These are phyloP conservation scores for Spheniscus humboldti DNA, from an alignment of 2,797 vertebrate species.

Conservation along the genomic window DNA sequence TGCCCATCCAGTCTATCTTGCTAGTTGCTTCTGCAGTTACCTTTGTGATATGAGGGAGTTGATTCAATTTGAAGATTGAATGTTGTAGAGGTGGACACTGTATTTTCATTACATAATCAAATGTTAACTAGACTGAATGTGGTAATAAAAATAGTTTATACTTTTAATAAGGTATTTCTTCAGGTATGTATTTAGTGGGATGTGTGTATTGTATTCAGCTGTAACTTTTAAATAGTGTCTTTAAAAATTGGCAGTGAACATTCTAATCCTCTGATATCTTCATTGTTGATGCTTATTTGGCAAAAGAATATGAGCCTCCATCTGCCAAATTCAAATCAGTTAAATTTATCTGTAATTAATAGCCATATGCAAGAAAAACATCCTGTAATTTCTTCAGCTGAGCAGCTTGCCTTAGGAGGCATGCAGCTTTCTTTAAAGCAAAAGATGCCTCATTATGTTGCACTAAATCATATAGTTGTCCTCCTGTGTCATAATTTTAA, in stretches of 20 bases:
- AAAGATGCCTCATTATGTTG: neutral
- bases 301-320: neutral
- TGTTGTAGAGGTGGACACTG: neutral
- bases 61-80: neutral
- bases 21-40: neutral
- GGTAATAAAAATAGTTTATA: neutral
- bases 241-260: neutral
- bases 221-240: neutral
- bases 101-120: neutral
- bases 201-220: neutral
- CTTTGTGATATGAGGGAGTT: neutral
- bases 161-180: neutral
- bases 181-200: neutral
- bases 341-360: constrained; percentile 20
- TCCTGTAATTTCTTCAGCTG: constrained; percentile 1
- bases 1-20: neutral
- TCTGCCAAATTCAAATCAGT: constrained; percentile 14
- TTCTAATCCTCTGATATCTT: neutral
- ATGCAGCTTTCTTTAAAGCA: neutral
- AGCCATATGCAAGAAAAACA: neutral
- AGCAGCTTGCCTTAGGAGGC: neutral
- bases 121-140: neutral
- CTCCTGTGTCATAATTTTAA: neutral
- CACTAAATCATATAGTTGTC: neutral
- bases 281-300: neutral